A percentile compares a stretch with the other conserved stretches of the same genome.
Conservation (phyloP, 2,888 invertebrate genomes). For the Eurytoma adleriae region DNA sequence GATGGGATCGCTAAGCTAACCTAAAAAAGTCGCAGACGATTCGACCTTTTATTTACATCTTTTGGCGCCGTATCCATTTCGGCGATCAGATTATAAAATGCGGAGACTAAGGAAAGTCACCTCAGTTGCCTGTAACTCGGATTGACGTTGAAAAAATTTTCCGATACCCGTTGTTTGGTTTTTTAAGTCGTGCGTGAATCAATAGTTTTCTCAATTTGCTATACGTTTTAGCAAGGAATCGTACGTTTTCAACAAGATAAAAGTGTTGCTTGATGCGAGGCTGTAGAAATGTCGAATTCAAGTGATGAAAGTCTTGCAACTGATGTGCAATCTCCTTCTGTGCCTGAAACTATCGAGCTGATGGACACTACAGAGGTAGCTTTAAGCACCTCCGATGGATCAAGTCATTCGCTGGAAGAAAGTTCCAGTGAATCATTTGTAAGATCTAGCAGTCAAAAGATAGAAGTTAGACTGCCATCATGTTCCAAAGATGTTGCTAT, state of each 20-base stretch:
- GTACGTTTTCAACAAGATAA: background rate
- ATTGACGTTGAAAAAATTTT: too few species aligned
- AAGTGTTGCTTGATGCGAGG: background rate
- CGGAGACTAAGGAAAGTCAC: too few species aligned
- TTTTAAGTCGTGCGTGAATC: too few species aligned
- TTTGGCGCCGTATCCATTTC: too few species aligned
- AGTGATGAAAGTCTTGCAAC: conserved; percentile 12
- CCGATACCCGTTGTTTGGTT: too few species aligned
- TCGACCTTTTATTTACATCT: too few species aligned
- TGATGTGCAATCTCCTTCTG: background rate
- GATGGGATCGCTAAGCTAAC: too few species aligned
- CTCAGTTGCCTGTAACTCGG: too few species aligned
- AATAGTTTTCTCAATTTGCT: too few species aligned
- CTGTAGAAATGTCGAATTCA: conserved; percentile 28
- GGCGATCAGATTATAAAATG: too few species aligned
- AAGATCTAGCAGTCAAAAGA: conserved; percentile 8
- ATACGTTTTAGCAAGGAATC: background rate
- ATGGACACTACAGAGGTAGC: conserved; percentile 24
- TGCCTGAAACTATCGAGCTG: conserved; percentile 25
- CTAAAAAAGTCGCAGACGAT: too few species aligned
- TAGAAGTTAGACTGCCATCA: background rate
- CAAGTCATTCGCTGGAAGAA: conserved; percentile 10
- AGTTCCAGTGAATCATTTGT: background rate
- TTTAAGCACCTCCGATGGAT: background rate
- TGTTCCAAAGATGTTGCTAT: conserved; percentile 23